phyloP scores from a whole-genome alignment of 1,140 invertebrate genomes.

The Xylocopa sonorina region DNA sequence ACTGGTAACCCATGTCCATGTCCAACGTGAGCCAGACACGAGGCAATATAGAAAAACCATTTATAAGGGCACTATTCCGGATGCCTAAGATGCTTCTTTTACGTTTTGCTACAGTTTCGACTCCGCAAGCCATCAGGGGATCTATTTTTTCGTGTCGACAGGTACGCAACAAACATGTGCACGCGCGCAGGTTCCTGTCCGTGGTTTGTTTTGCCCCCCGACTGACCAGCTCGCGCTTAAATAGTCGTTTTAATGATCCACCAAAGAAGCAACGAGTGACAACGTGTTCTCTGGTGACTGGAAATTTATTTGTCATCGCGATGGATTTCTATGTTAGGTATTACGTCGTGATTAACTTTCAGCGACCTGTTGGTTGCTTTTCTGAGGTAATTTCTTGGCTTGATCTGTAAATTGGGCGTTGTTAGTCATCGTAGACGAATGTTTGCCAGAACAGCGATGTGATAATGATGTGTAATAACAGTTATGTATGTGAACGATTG shows the following conservation, averaged over 20 bases:
- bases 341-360: too few species aligned
- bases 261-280: slow-evolving; percentile 2
- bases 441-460: too few species aligned
- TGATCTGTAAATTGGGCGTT: too few species aligned
- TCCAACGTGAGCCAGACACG: slow-evolving; percentile 77
- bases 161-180: slow-evolving; percentile 51
- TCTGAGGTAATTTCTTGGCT: too few species aligned
- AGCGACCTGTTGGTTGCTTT: too few species aligned
- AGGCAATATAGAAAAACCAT: slow-evolving; percentile 82
- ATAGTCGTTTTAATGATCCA: not conserved
- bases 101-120: slow-evolving; percentile 68
- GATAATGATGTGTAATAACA: too few species aligned
- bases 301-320: too few species aligned
- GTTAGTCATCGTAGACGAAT: too few species aligned
- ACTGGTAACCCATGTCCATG: slow-evolving; percentile 81
- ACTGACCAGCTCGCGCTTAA: not conserved
- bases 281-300: too few species aligned
- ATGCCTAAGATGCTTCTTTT: slow-evolving; percentile 68
- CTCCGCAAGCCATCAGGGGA: slow-evolving; percentile 60
- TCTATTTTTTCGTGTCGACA: slow-evolving; percentile 67
- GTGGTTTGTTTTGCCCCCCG: not conserved
- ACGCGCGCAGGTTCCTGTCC: slow-evolving; percentile 3
- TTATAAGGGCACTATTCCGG: slow-evolving; percentile 80
- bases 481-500: not conserved
- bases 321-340: too few species aligned